phyloP scores from a whole-genome alignment of 2,113 vertebrate genomes.

The Pseudois nayaur region DNA sequence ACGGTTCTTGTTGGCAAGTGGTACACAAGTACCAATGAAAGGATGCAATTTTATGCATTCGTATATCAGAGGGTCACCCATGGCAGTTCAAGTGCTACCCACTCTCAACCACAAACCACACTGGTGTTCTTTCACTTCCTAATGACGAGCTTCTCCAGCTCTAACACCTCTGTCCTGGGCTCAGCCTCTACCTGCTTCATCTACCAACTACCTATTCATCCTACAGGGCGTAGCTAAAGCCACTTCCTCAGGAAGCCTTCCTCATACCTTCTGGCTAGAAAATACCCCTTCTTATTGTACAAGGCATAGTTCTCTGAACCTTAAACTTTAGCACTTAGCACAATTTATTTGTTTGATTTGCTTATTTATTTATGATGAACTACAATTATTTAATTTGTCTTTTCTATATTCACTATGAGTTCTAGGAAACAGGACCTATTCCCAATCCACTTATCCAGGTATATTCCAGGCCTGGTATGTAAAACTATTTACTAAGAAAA shows the following conservation, averaged over 20 bases:
- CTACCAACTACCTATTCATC: neutral
- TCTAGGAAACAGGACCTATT: neutral
- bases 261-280: neutral
- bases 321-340: neutral
- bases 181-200: neutral
- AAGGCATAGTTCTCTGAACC: neutral
- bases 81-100: neutral
- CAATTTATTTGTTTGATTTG: neutral
- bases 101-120: neutral
- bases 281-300: neutral
- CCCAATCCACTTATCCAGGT: neutral
- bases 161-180: neutral
- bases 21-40: neutral
- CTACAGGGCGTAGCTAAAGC: neutral
- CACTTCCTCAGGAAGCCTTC: neutral
- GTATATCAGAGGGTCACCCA: neutral
- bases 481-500: neutral
- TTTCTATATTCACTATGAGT: neutral
- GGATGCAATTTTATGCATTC: neutral
- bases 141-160: neutral
- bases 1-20: neutral
- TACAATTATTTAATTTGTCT: neutral
- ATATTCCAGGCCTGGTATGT: neutral
- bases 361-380: neutral
- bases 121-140: neutral